phyloP scores from a whole-genome alignment of 2,888 invertebrate species.

The Trissolcus japonicus region DNA sequence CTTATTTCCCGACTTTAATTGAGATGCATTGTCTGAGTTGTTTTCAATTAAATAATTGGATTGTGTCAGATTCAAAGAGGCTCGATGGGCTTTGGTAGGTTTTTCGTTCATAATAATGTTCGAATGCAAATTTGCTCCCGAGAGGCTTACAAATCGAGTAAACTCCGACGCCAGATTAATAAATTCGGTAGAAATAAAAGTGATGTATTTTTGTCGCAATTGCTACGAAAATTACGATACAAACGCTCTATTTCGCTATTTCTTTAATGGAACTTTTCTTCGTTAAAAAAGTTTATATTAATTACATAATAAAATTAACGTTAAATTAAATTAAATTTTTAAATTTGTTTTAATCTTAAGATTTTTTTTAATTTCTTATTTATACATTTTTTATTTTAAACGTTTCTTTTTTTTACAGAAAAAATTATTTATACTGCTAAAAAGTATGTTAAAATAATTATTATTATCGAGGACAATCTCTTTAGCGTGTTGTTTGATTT shows the following conservation, averaged over 20 bases:
- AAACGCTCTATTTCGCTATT: neutral
- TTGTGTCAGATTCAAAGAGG: conserved; percentile 2
- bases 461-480: no score
- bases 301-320: neutral
- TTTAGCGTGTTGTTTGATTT: no score
- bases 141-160: no score
- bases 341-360: no score
- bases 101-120: no score
- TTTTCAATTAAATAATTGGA: conserved; percentile 25
- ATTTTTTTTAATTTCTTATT: no score
- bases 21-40: conserved; percentile 3
- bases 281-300: no score
- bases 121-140: no score
- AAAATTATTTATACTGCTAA: neutral
- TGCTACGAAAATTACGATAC: no score
- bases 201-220: neutral
- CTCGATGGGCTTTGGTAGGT: no score
- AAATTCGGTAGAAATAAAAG: neutral
- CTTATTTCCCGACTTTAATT: conserved; percentile 4
- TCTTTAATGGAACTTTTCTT: neutral
- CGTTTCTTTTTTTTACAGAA: no score
- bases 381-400: neutral
- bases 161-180: no score
- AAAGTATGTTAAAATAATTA: conserved; percentile 3
- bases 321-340: neutral